Conservation (phyloP, 2,797 vertebrate genomes). For the Alectoris magna region DNA sequence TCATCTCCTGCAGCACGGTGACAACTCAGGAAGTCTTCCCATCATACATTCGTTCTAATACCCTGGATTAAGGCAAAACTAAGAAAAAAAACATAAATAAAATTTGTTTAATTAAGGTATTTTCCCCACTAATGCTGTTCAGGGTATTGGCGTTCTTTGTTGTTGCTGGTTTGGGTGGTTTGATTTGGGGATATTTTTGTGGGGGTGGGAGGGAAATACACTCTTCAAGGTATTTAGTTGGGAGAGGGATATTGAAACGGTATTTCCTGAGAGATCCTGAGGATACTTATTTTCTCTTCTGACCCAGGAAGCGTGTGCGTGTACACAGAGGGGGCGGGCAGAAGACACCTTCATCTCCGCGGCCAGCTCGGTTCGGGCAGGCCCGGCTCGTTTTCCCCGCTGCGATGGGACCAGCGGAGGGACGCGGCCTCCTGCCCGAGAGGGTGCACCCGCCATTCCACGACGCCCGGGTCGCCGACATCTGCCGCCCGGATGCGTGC, state of each 20-base stretch:
- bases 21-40: rapidly evolving
- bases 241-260: neutral
- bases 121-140: neutral
- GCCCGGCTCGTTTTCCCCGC: rapidly evolving
- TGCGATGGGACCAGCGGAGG: no score
- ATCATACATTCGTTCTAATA: rapidly evolving
- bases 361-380: neutral
- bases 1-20: rapidly evolving
- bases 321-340: rapidly evolving
- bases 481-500: neutral
- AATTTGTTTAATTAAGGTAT: neutral
- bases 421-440: no score
- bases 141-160: neutral
- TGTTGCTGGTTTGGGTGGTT: neutral
- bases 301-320: no score
- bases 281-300: neutral
- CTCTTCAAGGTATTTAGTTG: rapidly evolving
- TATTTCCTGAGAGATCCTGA: neutral
- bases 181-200: no score
- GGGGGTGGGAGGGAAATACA: no score
- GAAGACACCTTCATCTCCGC: rapidly evolving
- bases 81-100: neutral
- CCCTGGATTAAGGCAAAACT: neutral
- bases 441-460: no score
- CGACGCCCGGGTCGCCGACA: neutral